phyloP scores from a whole-genome alignment of 37 sponge, comb jelly and placozoan genomes.

The Crambe crambe region DNA sequence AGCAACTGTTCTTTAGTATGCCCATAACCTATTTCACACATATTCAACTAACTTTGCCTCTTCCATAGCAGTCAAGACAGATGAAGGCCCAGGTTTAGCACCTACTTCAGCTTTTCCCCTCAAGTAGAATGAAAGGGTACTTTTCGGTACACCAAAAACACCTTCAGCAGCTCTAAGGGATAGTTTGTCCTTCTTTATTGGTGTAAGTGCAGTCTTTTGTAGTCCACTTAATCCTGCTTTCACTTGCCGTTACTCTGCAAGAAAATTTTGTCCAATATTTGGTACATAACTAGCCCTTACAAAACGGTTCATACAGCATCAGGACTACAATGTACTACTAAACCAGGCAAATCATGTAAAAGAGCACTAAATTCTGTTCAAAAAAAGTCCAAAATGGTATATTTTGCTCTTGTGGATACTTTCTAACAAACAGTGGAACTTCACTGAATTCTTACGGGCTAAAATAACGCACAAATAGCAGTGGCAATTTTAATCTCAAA shows the following conservation, averaged over 20 bases:
- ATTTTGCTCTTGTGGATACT: neutral
- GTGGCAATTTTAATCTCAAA: neutral
- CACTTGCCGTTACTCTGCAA: neutral
- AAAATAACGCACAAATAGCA: neutral
- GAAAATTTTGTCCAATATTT: neutral
- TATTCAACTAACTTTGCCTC: slow-evolving; percentile 25
- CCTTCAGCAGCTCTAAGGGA: slow-evolving; percentile 40
- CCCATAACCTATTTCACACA: slow-evolving; percentile 53
- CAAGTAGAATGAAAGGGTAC: slow-evolving; percentile 16
- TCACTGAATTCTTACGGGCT: neutral
- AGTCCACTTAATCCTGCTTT: neutral
- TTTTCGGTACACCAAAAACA: slow-evolving; percentile 35
- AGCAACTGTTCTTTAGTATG: slow-evolving; percentile 19
- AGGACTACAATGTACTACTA: neutral
- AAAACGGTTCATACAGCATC: neutral
- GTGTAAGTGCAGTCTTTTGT: neutral
- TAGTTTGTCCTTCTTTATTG: slow-evolving; percentile 1
- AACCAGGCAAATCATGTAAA: neutral
- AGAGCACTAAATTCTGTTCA: neutral
- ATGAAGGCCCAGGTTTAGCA: slow-evolving; percentile 23
- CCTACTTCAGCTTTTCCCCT: neutral
- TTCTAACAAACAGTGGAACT: neutral
- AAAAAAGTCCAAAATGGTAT: neutral
- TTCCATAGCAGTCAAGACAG: slow-evolving; percentile 21
- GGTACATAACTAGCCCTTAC: neutral